Conservation (phyloP, 2,113 vertebrate species). For the Nansenia antarctica region DNA sequence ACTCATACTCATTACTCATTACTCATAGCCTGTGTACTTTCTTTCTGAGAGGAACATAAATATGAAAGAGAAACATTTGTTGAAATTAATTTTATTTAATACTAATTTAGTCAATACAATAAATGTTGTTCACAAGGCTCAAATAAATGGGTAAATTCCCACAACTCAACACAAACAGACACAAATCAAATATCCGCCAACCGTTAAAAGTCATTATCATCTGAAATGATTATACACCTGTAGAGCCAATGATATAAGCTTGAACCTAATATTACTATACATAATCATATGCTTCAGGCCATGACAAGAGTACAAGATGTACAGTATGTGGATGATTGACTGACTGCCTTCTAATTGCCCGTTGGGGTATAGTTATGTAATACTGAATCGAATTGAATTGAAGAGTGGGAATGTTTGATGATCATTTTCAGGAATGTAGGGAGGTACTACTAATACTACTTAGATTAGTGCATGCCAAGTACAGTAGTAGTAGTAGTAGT, state of each 20-base stretch:
- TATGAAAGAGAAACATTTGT: not conserved
- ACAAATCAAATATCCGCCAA: not conserved
- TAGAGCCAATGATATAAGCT: not conserved
- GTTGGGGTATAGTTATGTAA: too few relatives aligned
- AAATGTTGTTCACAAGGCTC: not conserved
- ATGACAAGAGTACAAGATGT: not conserved
- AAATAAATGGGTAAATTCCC: not conserved
- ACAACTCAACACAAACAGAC: not conserved
- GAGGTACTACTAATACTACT: too few relatives aligned
- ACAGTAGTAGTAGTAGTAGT: too few relatives aligned
- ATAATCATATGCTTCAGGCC: not conserved
- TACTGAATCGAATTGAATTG: too few relatives aligned
- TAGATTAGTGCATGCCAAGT: too few relatives aligned
- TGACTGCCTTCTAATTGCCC: too few relatives aligned
- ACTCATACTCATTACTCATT: too few relatives aligned
- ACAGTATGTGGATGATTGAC: too few relatives aligned
- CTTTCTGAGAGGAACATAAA: too few relatives aligned
- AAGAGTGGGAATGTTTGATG: too few relatives aligned
- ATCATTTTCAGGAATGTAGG: too few relatives aligned
- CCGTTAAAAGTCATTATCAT: not conserved
- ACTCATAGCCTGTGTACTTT: too few relatives aligned
- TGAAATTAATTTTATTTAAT: not conserved
- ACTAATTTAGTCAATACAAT: not conserved
- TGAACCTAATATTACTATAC: not conserved
- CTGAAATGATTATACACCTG: not conserved